Conservation (phyloP, 2,113 vertebrate species). For the Melanerpes formicivorus region DNA sequence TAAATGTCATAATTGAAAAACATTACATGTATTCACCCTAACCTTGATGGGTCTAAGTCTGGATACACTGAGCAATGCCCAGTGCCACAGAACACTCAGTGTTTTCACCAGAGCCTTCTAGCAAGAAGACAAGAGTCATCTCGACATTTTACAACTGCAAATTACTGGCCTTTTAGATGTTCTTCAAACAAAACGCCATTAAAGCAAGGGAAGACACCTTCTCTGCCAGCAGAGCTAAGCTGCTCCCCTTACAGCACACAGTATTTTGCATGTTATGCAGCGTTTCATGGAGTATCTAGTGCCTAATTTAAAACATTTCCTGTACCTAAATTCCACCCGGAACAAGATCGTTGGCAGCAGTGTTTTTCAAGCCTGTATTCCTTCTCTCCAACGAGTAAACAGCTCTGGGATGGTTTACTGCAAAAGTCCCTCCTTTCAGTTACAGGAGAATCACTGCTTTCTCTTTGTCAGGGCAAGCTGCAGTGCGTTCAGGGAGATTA, state of each 20-base stretch:
- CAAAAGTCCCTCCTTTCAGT: background rate
- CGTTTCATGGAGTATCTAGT: slow-evolving; percentile 3
- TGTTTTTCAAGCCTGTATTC: background rate
- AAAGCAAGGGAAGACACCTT: background rate
- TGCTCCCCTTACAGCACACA: background rate
- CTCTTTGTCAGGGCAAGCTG: background rate
- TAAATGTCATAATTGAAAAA: background rate
- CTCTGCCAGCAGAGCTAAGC: background rate
- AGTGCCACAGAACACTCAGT: background rate
- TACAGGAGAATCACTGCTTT: background rate
- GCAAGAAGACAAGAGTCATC: background rate
- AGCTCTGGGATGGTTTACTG: background rate
- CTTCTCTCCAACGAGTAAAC: slow-evolving; percentile 10
- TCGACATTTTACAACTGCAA: background rate
- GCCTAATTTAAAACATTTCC: slow-evolving; percentile 66
- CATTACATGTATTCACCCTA: background rate
- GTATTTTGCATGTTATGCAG: background rate
- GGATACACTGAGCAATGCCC: background rate
- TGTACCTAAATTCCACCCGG: slow-evolving; percentile 58
- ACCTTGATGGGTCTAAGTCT: background rate
- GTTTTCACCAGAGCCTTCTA: background rate
- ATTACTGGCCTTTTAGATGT: background rate
- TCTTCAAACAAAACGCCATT: background rate
- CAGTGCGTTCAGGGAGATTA: background rate
- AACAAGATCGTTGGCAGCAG: background rate